Base-by-base conservation (phyloP, 2,888 invertebrate genomes). In the Sialis lutaria region DNA sequence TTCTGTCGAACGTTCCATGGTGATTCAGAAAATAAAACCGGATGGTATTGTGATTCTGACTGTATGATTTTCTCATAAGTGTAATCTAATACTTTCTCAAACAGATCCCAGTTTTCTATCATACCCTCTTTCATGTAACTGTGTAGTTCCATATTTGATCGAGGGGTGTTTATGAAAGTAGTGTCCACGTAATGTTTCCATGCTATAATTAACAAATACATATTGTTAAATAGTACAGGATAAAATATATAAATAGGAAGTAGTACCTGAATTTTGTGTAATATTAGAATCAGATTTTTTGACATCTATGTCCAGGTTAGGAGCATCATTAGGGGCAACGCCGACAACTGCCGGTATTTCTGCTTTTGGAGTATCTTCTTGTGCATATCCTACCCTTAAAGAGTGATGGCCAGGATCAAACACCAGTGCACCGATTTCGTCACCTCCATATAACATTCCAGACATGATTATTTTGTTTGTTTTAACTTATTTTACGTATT, bases 21-120 rank as follows among this genome's bases (percentile, higher is more conserved):
- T 0, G 96, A 89, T 67, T 99, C 98, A 0, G 97, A 96, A 74
- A 98, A 96, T 31, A 99, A 70, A 0, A 95, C 90, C 22, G 97
- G 97, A 65, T 98, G 98, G 61, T 86, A 87, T 56, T 91, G 87
- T 0, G 96, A 84, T 53, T 95, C 92, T 0, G 93, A 92, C 54
- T 90, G 87, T 55, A 98, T 88, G 35, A 93, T 83, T 68, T 90
- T 89, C 40, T 84, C 79, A 62, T 97, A 97, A 1, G 91, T 85
- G 64, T 97, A 91, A 61, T 98, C 95, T 31, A 88, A 67, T 57
- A 96, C 86, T 66, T 92, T 89, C 67, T 98, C 98, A 67, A 98
- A 98, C 50, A 95, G 69, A 60, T 97, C 96, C 97, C 97, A 98
- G 64, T 98, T 95, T 58, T 98, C 97, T 42, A 99, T 85, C 82